Evolutionary conservation across 1,140 invertebrate species (phyloP).

Genomic region (Sycophila sp.): DNA sequence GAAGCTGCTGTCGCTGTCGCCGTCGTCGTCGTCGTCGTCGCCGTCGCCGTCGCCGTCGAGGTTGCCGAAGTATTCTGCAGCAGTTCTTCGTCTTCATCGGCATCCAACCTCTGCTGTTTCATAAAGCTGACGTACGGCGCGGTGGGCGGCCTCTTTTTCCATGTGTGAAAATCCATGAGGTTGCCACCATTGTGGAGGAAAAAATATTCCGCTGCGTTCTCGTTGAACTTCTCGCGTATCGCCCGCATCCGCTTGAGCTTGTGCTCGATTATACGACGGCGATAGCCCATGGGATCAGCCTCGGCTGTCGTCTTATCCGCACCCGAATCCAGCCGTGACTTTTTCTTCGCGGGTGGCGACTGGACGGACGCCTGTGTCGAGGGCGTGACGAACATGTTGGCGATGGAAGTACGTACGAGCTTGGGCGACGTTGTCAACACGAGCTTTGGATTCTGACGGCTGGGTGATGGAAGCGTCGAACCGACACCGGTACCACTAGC

Average conservation of each 20-base stretch:
- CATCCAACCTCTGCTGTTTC: slow-evolving; percentile 78
- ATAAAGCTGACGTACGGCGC: slow-evolving; percentile 79
- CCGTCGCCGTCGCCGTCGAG: neutral
- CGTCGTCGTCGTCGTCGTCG: neutral
- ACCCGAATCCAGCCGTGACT: neutral
- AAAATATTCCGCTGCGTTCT: slow-evolving; percentile 84
- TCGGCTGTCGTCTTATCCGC: slow-evolving; percentile 48
- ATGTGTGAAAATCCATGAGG: slow-evolving; percentile 85
- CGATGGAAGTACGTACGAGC: slow-evolving; percentile 56
- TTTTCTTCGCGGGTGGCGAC: slow-evolving; percentile 57
- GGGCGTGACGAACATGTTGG: slow-evolving; percentile 53
- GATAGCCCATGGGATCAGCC: slow-evolving; percentile 49
- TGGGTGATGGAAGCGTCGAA: slow-evolving; percentile 53
- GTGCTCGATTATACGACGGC: slow-evolving; percentile 63
- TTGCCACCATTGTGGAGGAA: slow-evolving; percentile 87
- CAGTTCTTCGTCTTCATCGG: slow-evolving; percentile 70
- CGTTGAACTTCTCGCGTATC: slow-evolving; percentile 74
- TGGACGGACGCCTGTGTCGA: slow-evolving; percentile 42
- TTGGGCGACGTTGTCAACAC: slow-evolving; percentile 62
- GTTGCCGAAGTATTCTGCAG: neutral
- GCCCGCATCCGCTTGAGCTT: slow-evolving; percentile 61
- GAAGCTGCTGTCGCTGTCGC: neutral
- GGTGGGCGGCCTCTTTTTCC: slow-evolving; percentile 81
- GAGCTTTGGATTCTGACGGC: slow-evolving; percentile 58
- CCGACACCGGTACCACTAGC: slow-evolving; percentile 44